A percentile compares a stretch with the other conserved stretches of the same genome.
These are phyloP conservation scores for Drosophila athabasca DNA, from an alignment of 1,140 invertebrate genomes.

Conservation along the genomic window DNA sequence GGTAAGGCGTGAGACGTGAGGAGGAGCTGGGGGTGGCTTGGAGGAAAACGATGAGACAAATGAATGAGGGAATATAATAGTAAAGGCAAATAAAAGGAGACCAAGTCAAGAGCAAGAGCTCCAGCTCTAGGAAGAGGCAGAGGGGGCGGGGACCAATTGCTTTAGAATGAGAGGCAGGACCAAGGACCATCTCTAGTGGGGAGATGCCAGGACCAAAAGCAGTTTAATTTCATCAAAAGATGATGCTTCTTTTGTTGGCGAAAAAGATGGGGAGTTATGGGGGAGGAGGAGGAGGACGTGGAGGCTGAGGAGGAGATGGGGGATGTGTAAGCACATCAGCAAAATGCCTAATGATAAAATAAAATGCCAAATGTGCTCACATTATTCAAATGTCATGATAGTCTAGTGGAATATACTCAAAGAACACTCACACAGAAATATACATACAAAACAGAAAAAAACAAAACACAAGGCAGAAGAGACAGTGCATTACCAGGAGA, in stretches of 20 bases:
- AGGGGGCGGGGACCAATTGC: background rate
- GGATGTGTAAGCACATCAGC: conserved; percentile 63
- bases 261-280: background rate
- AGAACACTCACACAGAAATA: background rate
- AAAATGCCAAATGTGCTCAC: conserved; percentile 78
- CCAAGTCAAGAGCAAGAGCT: conserved; percentile 27
- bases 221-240: conserved; percentile 74
- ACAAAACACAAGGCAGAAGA: background rate
- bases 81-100: conserved; percentile 67
- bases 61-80: conserved; percentile 69
- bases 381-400: conserved; percentile 80
- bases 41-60: conserved; percentile 63
- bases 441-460: no score
- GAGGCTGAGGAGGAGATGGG: background rate
- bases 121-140: no score
- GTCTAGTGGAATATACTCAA: conserved; percentile 51
- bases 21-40: background rate
- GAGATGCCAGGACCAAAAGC: conserved; percentile 21
- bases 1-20: no score
- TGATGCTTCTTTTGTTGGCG: conserved; percentile 35
- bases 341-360: conserved; percentile 78
- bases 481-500: conserved; percentile 6
- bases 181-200: background rate
- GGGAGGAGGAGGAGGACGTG: conserved; percentile 7
- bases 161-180: conserved; percentile 1